phyloP scores from a whole-genome alignment of 2,797 vertebrate genomes.

The Melanotaenia boesemani region DNA sequence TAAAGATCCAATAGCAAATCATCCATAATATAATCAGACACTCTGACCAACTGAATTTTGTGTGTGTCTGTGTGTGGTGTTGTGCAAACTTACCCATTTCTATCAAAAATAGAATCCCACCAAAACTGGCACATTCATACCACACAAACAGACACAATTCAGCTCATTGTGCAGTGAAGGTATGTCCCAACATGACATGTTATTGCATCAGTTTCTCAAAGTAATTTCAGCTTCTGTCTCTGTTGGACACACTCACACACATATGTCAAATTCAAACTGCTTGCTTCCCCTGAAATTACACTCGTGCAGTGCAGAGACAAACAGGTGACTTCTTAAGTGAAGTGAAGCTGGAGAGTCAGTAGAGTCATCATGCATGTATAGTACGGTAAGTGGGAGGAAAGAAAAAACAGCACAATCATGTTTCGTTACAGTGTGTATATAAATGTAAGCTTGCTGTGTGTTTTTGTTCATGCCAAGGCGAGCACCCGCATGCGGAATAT shows the following conservation, averaged over 20 bases:
- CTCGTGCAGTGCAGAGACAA: constrained; percentile 69
- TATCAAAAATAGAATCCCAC: neutral
- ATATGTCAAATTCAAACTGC: neutral
- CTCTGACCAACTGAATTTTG: neutral
- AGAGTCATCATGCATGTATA: constrained; percentile 29
- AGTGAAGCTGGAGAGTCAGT: constrained; percentile 26
- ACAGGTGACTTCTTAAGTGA: constrained; percentile 65
- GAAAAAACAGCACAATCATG: neutral
- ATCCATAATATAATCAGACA: neutral
- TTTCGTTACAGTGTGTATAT: neutral
- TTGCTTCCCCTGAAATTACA: constrained; percentile 31
- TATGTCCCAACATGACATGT: constrained; percentile 14
- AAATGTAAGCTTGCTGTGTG: constrained; percentile 2
- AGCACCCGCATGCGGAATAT: neutral
- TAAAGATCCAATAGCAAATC: neutral
- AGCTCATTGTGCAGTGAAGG: constrained; percentile 6
- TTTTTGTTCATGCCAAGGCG: neutral
- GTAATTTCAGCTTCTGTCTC: constrained; percentile 6
- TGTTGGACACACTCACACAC: neutral
- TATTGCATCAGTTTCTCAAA: constrained; percentile 37
- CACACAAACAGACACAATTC: constrained; percentile 1
- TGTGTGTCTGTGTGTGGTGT: neutral
- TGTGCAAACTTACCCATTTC: neutral
- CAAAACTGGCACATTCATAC: neutral
- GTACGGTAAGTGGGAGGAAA: constrained; percentile 1